Evolutionary conservation across 2,888 invertebrate species (phyloP).

Genomic region (Strigamia maritima): DNA sequence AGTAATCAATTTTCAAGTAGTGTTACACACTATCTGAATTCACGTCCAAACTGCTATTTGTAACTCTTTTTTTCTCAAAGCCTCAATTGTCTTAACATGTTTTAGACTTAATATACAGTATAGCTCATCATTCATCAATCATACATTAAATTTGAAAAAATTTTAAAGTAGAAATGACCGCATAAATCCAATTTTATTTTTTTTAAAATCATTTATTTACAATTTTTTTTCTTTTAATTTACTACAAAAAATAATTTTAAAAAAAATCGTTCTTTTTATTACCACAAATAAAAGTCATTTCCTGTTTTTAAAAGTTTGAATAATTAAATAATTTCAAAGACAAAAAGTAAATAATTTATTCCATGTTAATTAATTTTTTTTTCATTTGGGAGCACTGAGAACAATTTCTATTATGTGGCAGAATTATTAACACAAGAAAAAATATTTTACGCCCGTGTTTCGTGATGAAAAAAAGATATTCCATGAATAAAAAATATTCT

Average conservation of each 20-base stretch:
- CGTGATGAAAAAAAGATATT: not conserved
- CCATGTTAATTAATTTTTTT: not conserved
- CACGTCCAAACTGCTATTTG: not conserved
- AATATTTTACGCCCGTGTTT: not conserved
- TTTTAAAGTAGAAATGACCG: not conserved
- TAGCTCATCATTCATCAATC: not conserved
- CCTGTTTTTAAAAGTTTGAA: not conserved
- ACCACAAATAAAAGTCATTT: not conserved
- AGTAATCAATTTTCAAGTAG: not conserved
- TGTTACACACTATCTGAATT: not conserved
- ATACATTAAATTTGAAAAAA: not conserved
- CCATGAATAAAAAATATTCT: conserved; percentile 7
- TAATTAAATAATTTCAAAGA: not conserved
- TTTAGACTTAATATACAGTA: too few relatives aligned
- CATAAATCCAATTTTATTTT: not conserved
- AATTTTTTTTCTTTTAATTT: too few relatives aligned
- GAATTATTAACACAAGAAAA: not conserved
- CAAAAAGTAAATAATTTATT: not conserved
- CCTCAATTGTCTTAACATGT: not conserved
- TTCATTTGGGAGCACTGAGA: not conserved
- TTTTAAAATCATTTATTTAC: not conserved
- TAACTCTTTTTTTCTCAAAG: not conserved
- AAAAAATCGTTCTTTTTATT: too few relatives aligned
- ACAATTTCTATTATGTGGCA: not conserved
- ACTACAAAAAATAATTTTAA: too few relatives aligned